Percentiles rank a stretch among this genome's conserved stretches.
phyloP scores from a whole-genome alignment of 2,113 vertebrate species.

The Ammodramus savannarum region DNA sequence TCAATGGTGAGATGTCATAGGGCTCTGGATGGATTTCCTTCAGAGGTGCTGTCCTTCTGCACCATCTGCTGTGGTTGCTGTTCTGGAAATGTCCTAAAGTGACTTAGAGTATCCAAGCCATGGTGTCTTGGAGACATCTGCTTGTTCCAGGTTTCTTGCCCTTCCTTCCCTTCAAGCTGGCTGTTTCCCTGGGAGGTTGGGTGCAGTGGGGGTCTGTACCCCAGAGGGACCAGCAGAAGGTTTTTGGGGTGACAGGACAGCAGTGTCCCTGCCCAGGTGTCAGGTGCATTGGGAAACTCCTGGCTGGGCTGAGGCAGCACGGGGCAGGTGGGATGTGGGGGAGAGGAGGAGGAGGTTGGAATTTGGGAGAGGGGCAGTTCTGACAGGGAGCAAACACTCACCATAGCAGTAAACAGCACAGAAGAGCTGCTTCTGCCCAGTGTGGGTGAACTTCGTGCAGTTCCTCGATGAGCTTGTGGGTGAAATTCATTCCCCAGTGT shows the following conservation, averaged over 20 bases:
- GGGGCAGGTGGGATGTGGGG: rapidly evolving
- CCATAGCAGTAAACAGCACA: background rate
- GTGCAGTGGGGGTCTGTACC: background rate
- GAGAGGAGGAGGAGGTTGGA: background rate
- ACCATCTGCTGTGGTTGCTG: background rate
- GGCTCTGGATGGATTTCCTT: background rate
- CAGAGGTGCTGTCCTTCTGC: background rate
- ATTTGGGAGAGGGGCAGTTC: background rate
- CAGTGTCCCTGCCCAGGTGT: background rate
- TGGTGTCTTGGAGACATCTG: rapidly evolving
- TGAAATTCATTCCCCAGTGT: background rate
- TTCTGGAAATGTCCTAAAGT: background rate
- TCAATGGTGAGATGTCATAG: background rate
- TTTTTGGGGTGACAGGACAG: background rate
- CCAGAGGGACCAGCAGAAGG: background rate
- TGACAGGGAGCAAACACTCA: background rate
- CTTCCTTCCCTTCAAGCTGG: background rate
- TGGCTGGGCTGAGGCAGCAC: background rate
- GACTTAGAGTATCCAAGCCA: background rate
- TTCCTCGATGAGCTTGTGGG: rapidly evolving
- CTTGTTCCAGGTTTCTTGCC: background rate
- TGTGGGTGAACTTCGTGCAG: background rate
- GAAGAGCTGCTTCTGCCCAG: background rate
- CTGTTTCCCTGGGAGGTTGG: background rate
- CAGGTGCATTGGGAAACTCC: background rate